Evolutionary conservation across 2,797 vertebrate genomes (phyloP), one percentile per base, ranked within the genome.

Genomic region (Emys orbicularis): DNA sequence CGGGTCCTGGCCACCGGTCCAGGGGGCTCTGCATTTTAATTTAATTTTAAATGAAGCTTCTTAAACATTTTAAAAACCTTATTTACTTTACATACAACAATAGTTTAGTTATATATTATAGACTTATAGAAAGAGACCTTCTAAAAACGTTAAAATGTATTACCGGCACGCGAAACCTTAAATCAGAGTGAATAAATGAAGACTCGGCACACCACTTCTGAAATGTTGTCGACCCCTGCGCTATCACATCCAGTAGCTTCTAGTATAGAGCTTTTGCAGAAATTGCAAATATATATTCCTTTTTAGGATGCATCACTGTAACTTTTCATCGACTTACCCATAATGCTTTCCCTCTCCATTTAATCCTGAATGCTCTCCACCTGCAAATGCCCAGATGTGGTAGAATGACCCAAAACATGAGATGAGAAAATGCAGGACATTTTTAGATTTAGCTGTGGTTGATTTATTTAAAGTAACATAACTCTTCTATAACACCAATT

Each of bases 381-480:
- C 85, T 90, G 94, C 76, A 81, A 85, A 31, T 87, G 94, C 79
- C 90, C 94, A 54, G 90, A 94, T 94, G 93, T 88, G 87, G 61
- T 89, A 92, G 79, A 96, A 13, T 96, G 96, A 97, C 87, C 95
- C 97, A 97, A 97, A 96, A 92, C 52, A 83, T 86, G 79, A 95
- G 79, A 88, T 85, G 94, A 93, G 95, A 94, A 87, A 94, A 80
- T 47, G 72, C 4, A 37, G 95, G 92, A 95, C 92, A 94, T 87
- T 91, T 91, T 95, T 95, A 88, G 96, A 86, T 96, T 96, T 90
- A 90, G 93, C 94, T 96, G 91, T 93, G 96, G 92, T 96, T 90
- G 68, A 95, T 94, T 95, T 92, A 61, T 93, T 96, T 94, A 88
- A 96, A 96, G 95, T 94, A 96, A 50, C 10, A 2, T 49, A 27